A percentile compares a stretch with the other conserved stretches of the same genome.
phyloP scores from a whole-genome alignment of 37 sponge, comb jelly and placozoan species.

The Aphrocallistes beatrix region DNA sequence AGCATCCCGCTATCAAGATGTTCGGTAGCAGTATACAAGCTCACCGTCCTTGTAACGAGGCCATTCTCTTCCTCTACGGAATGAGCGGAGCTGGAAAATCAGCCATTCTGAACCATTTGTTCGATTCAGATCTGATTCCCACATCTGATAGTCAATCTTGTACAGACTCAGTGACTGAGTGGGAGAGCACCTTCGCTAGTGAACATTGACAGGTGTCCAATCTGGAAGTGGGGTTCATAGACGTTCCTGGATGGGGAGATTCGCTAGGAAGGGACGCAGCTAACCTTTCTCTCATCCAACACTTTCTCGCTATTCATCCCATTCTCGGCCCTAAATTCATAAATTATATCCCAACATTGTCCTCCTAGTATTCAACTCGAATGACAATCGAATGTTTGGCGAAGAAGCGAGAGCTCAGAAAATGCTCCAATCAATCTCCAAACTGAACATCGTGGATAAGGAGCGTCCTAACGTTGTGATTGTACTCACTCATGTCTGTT shows the following conservation, averaged over 20 bases:
- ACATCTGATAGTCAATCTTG: neutral
- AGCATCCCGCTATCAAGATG: slow-evolving; percentile 1
- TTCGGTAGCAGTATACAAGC: neutral
- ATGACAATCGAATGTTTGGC: neutral
- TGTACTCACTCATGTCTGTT: slow-evolving; percentile 2
- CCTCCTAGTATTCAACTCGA: neutral
- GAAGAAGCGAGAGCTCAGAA: neutral
- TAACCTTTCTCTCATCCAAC: neutral
- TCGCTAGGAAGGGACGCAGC: neutral
- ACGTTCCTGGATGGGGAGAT: slow-evolving; percentile 17
- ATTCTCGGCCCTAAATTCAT: neutral
- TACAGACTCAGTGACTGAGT: slow-evolving; percentile 4
- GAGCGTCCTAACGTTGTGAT: neutral
- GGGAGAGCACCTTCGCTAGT: neutral
- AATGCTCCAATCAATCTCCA: neutral
- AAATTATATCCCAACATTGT: neutral
- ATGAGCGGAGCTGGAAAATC: slow-evolving; percentile 9
- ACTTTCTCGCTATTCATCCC: neutral
- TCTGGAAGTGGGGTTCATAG: neutral
- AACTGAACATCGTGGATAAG: neutral
- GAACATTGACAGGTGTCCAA: neutral
- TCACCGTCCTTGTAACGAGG: slow-evolving; percentile 8
- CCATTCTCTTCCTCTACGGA: neutral
- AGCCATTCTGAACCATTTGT: neutral
- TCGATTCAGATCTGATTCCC: neutral